Percentiles rank a stretch among this genome's conserved stretches.
Conservation (phyloP, 2,113 vertebrate genomes). For the Daubentonia madagascariensis region DNA sequence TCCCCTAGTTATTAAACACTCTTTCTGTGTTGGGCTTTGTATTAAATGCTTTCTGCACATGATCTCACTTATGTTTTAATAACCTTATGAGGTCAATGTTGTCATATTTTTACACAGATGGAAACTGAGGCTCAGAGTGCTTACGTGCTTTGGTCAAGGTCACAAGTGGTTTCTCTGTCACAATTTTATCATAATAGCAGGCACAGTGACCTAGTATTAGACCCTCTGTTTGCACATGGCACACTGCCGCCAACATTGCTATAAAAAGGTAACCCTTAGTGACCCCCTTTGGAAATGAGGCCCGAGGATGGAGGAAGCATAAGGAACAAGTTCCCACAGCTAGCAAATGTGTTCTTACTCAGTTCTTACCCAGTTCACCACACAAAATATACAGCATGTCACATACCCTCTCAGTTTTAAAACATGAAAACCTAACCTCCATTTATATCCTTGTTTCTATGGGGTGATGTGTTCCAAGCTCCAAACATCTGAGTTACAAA, state of each 20-base stretch:
- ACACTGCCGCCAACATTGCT: too few relatives aligned
- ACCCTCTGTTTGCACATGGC: background rate
- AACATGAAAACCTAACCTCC: conserved; percentile 62
- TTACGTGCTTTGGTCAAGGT: background rate
- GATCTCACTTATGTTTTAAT: background rate
- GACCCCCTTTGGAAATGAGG: background rate
- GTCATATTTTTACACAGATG: background rate
- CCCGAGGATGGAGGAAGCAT: background rate
- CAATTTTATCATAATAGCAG: background rate
- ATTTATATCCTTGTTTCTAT: conserved; percentile 69
- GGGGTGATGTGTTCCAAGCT: conserved; percentile 48
- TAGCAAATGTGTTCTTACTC: background rate
- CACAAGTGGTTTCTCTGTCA: background rate
- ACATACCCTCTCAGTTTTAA: conserved; percentile 54
- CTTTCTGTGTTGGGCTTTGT: background rate
- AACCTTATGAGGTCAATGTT: background rate
- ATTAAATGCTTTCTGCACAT: background rate
- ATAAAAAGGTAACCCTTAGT: background rate
- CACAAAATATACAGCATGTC: conserved; percentile 29
- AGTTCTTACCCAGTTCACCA: conserved; percentile 27
- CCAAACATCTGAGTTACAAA: conserved; percentile 65
- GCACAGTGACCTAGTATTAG: rapidly evolving
- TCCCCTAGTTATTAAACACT: background rate
- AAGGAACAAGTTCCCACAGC: background rate
- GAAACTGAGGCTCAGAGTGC: background rate